Conservation (phyloP, 2,888 invertebrate species). For the Pristionchus exspectatus region DNA sequence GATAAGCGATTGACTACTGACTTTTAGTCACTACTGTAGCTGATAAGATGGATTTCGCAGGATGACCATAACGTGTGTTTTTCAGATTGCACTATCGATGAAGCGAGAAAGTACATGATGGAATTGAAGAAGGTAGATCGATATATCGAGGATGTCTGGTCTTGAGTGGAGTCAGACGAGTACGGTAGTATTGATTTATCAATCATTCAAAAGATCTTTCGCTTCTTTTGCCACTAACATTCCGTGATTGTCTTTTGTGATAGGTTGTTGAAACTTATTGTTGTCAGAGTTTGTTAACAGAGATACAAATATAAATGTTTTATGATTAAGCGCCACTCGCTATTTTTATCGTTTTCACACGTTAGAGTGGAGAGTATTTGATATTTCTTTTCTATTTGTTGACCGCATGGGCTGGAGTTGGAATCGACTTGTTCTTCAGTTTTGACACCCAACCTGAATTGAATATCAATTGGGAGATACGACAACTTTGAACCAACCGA, state of each 20-base stretch:
- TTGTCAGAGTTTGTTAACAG: conserved; percentile 36
- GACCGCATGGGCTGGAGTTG: background rate
- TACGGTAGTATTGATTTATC: conserved; percentile 43
- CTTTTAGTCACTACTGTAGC: background rate
- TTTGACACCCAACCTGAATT: conserved; percentile 30
- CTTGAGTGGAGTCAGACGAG: background rate
- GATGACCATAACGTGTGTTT: background rate
- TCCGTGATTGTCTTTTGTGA: conserved; percentile 32
- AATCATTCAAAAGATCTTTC: background rate
- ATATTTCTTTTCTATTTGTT: conserved; percentile 10
- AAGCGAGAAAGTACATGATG: conserved; percentile 78
- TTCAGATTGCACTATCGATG: conserved; percentile 75
- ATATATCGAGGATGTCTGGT: conserved; percentile 81
- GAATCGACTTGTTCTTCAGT: conserved; percentile 40
- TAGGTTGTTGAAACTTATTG: conserved; percentile 26
- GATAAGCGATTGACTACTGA: background rate
- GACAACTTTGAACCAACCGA: background rate
- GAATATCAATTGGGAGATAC: background rate
- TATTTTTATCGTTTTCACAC: conserved; percentile 21
- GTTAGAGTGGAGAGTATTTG: background rate
- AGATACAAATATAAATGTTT: conserved; percentile 47
- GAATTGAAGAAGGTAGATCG: conserved; percentile 79
- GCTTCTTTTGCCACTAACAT: conserved; percentile 3
- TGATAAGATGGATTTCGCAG: background rate
- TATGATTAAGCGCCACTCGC: conserved; percentile 45